Percentiles rank a stretch among this genome's conserved stretches.
phyloP scores from a whole-genome alignment of 2,888 invertebrate species.

The Lacanobia oleracea region DNA sequence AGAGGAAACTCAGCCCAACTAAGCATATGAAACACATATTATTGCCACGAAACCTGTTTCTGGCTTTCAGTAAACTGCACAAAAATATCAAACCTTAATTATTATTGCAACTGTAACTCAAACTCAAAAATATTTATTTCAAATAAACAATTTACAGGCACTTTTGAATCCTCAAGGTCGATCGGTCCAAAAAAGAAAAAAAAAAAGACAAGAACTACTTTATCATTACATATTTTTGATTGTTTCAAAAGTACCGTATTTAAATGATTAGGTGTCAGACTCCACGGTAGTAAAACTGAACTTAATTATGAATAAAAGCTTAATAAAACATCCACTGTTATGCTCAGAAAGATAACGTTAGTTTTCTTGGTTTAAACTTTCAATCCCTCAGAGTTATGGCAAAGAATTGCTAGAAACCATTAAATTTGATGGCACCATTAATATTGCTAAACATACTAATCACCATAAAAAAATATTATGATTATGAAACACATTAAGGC shows the following conservation, averaged over 20 bases:
- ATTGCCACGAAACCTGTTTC: no score
- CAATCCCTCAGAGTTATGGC: neutral
- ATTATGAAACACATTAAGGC: slow-evolving; percentile 31
- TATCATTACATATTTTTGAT: neutral
- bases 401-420: slow-evolving; percentile 9
- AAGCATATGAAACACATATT: no score
- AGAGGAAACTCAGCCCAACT: no score
- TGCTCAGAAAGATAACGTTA: slow-evolving; percentile 8
- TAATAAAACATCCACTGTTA: slow-evolving; percentile 9
- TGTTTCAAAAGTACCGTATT: slow-evolving; percentile 20
- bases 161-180: no score
- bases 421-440: slow-evolving; percentile 24
- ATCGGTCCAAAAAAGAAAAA: no score
- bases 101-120: no score
- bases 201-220: no score
- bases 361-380: neutral
- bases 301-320: slow-evolving; percentile 30
- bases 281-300: slow-evolving; percentile 34
- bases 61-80: no score
- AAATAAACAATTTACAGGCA: no score
- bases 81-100: no score
- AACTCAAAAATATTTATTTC: no score
- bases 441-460: slow-evolving; percentile 23
- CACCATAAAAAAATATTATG: slow-evolving; percentile 11
- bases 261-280: slow-evolving; percentile 12